These are phyloP conservation scores for Diaprepes abbreviatus DNA, from an alignment of 2,888 invertebrate genomes.

Conservation along the genomic window DNA sequence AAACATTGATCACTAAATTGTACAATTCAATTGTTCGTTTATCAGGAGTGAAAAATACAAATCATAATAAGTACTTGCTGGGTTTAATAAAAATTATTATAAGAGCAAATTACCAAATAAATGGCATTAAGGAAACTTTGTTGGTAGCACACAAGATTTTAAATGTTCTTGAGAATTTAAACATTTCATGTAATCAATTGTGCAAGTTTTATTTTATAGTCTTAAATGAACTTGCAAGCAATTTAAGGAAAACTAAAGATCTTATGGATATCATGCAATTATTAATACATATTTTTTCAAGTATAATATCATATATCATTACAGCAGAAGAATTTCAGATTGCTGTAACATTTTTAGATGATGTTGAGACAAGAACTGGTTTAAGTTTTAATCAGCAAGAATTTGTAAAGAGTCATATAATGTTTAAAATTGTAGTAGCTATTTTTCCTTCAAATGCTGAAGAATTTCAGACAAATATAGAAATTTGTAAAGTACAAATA, in stretches of 20 bases:
- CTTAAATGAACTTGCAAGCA: conserved; percentile 11
- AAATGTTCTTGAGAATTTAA: not conserved
- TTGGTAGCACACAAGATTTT: conserved; percentile 4
- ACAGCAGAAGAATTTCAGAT: conserved; percentile 39
- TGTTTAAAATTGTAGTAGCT: conserved; percentile 38
- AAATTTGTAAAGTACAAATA: conserved; percentile 34
- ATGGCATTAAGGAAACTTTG: not conserved
- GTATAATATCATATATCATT: conserved; percentile 37
- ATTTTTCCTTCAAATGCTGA: conserved; percentile 37
- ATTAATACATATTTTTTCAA: conserved; percentile 35
- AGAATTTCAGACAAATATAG: conserved; percentile 23
- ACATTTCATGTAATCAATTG: not conserved
- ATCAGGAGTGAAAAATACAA: conserved; percentile 4
- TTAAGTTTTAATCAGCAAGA: conserved; percentile 30
- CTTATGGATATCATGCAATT: conserved; percentile 34
- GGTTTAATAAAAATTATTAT: conserved; percentile 20
- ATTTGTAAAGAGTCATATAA: conserved; percentile 30
- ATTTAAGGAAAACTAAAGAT: not conserved
- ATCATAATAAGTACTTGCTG: not conserved
- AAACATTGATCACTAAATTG: not conserved
- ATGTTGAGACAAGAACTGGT: not conserved
- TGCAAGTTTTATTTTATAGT: conserved; percentile 25
- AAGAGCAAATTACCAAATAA: conserved; percentile 8
- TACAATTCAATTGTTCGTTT: conserved; percentile 15
- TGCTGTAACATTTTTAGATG: conserved; percentile 35